Percentiles rank a stretch among this genome's conserved stretches.
These are phyloP conservation scores for Macropis europaea DNA, from an alignment of 2,888 invertebrate species.

Conservation along the genomic window DNA sequence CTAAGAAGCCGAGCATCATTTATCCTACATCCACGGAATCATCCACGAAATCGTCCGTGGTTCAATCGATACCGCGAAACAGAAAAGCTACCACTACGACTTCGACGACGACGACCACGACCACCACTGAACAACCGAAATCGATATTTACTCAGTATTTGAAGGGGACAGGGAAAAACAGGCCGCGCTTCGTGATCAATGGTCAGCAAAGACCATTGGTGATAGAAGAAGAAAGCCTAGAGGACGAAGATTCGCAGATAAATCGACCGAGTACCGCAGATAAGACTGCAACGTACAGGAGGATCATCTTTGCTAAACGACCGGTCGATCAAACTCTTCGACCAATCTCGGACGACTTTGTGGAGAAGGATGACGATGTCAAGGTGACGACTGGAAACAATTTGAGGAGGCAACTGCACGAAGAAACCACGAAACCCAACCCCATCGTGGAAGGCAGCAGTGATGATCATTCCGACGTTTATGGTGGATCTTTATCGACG, in stretches of 20 bases:
- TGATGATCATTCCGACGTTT: constrained; percentile 86
- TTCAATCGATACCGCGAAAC: constrained; percentile 85
- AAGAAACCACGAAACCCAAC: constrained; percentile 80
- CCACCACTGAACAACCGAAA: constrained; percentile 73
- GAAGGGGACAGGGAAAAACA: constrained; percentile 67
- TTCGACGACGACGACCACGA: constrained; percentile 69
- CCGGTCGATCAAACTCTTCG: constrained; percentile 74
- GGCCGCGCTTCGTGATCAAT: constrained; percentile 73
- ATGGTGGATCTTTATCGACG: constrained; percentile 84
- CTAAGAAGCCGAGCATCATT: constrained; percentile 77
- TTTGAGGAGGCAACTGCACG: constrained; percentile 84
- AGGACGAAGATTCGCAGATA: constrained; percentile 74
- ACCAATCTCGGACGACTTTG: constrained; percentile 77
- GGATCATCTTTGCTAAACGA: constrained; percentile 73
- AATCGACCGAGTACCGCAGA: constrained; percentile 71
- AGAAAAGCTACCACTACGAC: constrained; percentile 78
- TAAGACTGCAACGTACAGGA: constrained; percentile 63
- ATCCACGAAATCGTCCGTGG: constrained; percentile 83
- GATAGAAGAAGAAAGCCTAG: constrained; percentile 65
- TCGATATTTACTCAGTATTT: constrained; percentile 71
- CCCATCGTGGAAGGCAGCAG: constrained; percentile 75
- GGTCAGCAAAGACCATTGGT: constrained; percentile 72
- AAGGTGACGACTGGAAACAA: constrained; percentile 81
- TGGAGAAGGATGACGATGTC: constrained; percentile 78
- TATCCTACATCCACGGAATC: constrained; percentile 81